Evolutionary conservation across 2,888 invertebrate species (phyloP).

Genomic region (Lomographa bimaculata): DNA sequence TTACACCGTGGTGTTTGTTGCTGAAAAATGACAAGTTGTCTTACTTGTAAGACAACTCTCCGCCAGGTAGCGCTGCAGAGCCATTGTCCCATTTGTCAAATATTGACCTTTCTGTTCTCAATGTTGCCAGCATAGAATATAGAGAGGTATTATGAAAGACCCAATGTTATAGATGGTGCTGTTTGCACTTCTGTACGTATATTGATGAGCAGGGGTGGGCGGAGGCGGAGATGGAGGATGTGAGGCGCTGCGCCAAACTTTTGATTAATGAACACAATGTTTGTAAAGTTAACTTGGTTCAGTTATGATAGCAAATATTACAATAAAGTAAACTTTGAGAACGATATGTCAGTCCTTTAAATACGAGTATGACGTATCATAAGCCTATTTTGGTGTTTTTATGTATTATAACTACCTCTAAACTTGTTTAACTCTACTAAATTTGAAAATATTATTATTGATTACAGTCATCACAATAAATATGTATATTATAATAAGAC

Average conservation of each 20-base stretch:
- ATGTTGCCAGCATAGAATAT: constrained; percentile 53
- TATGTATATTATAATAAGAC: too few relatives aligned
- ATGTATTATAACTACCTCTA: too few relatives aligned
- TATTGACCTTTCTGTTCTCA: constrained; percentile 52
- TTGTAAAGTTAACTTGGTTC: constrained; percentile 76
- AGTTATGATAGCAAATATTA: constrained; percentile 67
- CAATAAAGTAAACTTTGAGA: constrained; percentile 61
- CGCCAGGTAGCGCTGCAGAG: constrained; percentile 20
- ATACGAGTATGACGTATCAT: too few relatives aligned
- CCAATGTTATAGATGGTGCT: constrained; percentile 38
- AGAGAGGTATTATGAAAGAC: constrained; percentile 64
- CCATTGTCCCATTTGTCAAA: constrained; percentile 66
- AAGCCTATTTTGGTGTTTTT: too few relatives aligned
- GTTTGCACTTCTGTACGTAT: constrained; percentile 37
- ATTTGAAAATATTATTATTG: too few relatives aligned
- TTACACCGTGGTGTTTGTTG: constrained; percentile 52
- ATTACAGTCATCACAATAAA: too few relatives aligned
- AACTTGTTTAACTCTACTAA: too few relatives aligned
- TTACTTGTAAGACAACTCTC: constrained; percentile 57
- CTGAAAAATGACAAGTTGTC: constrained; percentile 24
- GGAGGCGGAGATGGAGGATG: constrained; percentile 63
- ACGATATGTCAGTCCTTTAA: too few relatives aligned
- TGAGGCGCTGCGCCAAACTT: constrained; percentile 80
- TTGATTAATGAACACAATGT: constrained; percentile 82
- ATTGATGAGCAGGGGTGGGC: constrained; percentile 48